A percentile compares a stretch with the other conserved stretches of the same genome.
Conservation (phyloP, 2,113 vertebrate species). For the Pungitius pungitius region DNA sequence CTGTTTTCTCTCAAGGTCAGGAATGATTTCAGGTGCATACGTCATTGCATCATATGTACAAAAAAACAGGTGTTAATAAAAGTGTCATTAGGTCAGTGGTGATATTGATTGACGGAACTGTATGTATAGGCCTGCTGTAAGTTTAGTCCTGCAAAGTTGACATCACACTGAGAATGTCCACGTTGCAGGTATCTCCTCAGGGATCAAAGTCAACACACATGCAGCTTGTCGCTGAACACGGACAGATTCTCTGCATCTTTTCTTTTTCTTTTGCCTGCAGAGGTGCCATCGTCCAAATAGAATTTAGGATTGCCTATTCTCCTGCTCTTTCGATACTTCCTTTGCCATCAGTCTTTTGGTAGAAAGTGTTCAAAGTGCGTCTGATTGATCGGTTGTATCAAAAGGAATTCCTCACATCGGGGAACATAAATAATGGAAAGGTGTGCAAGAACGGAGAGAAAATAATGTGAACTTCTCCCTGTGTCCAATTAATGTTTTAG, state of each 20-base stretch:
- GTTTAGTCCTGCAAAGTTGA: conserved; percentile 10
- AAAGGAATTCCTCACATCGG: conserved; percentile 75
- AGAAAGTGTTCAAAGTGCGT: conserved; percentile 56
- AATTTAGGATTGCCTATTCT: conserved; percentile 34
- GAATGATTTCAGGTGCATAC: not conserved
- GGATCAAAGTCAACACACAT: conserved; percentile 31
- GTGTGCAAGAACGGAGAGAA: conserved; percentile 57
- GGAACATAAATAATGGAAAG: conserved; percentile 79
- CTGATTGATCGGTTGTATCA: conserved; percentile 75
- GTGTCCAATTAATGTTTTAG: conserved; percentile 83
- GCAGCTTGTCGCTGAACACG: conserved; percentile 8
- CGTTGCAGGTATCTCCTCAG: conserved; percentile 1
- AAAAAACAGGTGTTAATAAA: not conserved
- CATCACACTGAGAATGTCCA: conserved; percentile 14
- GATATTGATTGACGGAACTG: conserved; percentile 21
- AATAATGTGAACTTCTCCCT: conserved; percentile 78
- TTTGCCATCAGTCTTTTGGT: conserved; percentile 51
- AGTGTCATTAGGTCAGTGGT: conserved; percentile 14
- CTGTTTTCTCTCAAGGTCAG: not conserved
- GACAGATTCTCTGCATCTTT: not conserved
- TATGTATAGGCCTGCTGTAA: conserved; percentile 6
- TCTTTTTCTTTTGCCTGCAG: not conserved
- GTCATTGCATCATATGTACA: not conserved
- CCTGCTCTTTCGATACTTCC: conserved; percentile 41
- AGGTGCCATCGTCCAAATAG: conserved; percentile 1